These are phyloP conservation scores for Pandemis heparana DNA, from an alignment of 2,888 invertebrate genomes.

Conservation along the genomic window DNA sequence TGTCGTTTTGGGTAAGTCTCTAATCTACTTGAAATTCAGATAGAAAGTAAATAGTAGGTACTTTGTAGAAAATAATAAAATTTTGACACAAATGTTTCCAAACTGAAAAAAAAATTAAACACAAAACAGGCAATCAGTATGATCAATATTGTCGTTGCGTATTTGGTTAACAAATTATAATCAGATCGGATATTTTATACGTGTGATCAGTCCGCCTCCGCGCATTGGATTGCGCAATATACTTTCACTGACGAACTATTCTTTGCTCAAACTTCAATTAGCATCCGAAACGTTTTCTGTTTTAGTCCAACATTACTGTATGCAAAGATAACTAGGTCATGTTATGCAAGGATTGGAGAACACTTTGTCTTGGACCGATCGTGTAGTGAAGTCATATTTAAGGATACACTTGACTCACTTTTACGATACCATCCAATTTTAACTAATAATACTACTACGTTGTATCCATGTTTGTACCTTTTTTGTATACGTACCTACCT, in stretches of 20 bases:
- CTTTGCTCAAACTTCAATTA: slow-evolving; percentile 74
- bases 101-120: background rate
- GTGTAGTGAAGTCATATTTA: slow-evolving; percentile 9
- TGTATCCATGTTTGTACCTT: too few relatives aligned
- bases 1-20: too few relatives aligned
- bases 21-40: too few relatives aligned
- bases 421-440: background rate
- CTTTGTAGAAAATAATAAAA: too few relatives aligned
- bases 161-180: slow-evolving; percentile 32
- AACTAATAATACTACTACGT: too few relatives aligned
- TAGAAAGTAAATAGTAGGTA: too few relatives aligned
- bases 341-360: slow-evolving; percentile 40
- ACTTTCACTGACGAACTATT: slow-evolving; percentile 71
- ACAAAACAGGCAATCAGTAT: background rate
- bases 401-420: slow-evolving; percentile 1
- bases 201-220: slow-evolving; percentile 57
- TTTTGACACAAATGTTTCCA: background rate
- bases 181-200: slow-evolving; percentile 44
- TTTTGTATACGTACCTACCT: too few relatives aligned
- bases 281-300: slow-evolving; percentile 66
- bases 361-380: slow-evolving; percentile 25
- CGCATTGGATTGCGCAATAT: slow-evolving; percentile 62
- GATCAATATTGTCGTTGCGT: background rate
- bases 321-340: slow-evolving; percentile 40
- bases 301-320: slow-evolving; percentile 47